A percentile compares a stretch with the other conserved stretches of the same genome.
Conservation (phyloP, 1,140 invertebrate genomes). For the Delia radicum region DNA sequence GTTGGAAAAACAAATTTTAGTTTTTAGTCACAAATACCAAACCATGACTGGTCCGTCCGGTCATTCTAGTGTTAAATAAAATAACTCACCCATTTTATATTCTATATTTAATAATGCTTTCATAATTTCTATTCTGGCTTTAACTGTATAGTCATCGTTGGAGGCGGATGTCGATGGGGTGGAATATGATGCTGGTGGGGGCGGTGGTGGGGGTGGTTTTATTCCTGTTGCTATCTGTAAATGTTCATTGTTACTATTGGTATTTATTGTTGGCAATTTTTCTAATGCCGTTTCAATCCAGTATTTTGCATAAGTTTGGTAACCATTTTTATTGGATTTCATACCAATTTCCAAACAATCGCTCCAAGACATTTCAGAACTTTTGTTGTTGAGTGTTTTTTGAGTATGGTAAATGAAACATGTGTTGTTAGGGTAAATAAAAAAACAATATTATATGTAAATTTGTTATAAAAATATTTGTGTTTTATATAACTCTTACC, state of each 20-base stretch:
- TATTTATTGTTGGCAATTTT: conserved; percentile 32
- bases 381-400: neutral
- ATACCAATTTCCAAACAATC: conserved; percentile 48
- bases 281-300: conserved; percentile 46
- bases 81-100: conserved; percentile 40
- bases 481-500: conserved; percentile 32
- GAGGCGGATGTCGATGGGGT: conserved; percentile 22
- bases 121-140: conserved; percentile 36
- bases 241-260: neutral
- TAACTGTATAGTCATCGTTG: conserved; percentile 2
- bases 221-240: neutral
- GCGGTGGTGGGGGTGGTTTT: too few relatives aligned
- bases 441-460: neutral
- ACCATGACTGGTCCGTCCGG: too few relatives aligned
- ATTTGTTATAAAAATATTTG: neutral
- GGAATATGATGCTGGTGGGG: neutral
- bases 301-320: conserved; percentile 41
- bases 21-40: too few relatives aligned
- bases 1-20: too few relatives aligned
- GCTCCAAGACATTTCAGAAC: conserved; percentile 44
- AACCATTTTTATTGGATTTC: conserved; percentile 35
- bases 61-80: too few relatives aligned
- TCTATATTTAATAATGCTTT: conserved; percentile 38
- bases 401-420: neutral
- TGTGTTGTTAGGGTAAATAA: too few relatives aligned